phyloP scores from a whole-genome alignment of 2,797 vertebrate species.

The Gadopsis marmoratus region DNA sequence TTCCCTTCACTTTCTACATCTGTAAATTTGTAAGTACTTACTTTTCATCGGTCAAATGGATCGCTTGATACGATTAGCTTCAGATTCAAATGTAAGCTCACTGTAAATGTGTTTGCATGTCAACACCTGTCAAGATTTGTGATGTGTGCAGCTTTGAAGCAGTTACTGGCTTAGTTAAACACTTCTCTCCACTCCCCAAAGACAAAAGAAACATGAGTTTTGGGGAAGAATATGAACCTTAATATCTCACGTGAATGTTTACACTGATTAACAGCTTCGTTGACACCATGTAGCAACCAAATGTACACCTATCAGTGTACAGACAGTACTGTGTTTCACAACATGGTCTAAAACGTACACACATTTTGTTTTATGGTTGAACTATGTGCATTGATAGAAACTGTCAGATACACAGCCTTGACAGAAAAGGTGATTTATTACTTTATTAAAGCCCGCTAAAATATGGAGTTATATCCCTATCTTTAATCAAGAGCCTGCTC shows the following conservation, averaged over 20 bases:
- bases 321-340: not conserved
- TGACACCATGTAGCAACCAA: not conserved
- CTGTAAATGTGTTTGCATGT: not conserved
- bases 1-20: too few relatives aligned
- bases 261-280: not conserved
- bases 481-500: too few relatives aligned
- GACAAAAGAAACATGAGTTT: not conserved
- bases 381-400: conserved; percentile 14
- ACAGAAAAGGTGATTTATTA: conserved; percentile 20
- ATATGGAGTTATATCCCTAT: too few relatives aligned
- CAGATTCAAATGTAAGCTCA: not conserved
- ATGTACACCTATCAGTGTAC: not conserved
- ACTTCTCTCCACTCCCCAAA: not conserved
- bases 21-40: not conserved
- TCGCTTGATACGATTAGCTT: not conserved
- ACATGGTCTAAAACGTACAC: not conserved
- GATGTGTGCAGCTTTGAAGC: not conserved
- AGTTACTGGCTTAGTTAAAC: not conserved
- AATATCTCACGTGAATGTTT: not conserved
- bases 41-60: not conserved
- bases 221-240: not conserved
- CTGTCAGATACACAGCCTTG: conserved; percentile 21
- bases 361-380: not conserved
- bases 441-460: conserved; percentile 20
- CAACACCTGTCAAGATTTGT: not conserved